Conservation (phyloP, 1,140 invertebrate genomes). For the Papilio helenus region DNA sequence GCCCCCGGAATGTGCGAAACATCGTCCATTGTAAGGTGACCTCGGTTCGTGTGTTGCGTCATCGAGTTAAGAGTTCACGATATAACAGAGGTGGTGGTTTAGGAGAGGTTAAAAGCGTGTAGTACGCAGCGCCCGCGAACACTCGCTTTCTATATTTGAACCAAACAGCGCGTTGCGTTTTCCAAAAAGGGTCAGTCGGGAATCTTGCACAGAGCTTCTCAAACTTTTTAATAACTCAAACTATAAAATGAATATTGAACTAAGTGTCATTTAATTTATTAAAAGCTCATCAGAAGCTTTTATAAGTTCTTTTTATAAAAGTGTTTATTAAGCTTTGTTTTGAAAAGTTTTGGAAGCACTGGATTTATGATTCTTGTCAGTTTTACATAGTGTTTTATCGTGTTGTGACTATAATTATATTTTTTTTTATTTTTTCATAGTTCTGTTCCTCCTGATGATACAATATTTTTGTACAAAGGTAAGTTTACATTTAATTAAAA, state of each 20-base stretch:
- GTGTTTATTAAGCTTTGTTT: background rate
- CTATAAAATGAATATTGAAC: background rate
- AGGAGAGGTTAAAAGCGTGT: constrained; percentile 72
- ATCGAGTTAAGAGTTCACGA: constrained; percentile 52
- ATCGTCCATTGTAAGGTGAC: constrained; percentile 51
- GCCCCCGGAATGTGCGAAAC: constrained; percentile 49
- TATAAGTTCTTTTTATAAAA: background rate
- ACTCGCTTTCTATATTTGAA: constrained; percentile 58
- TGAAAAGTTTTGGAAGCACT: constrained; percentile 13
- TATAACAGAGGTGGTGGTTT: constrained; percentile 59
- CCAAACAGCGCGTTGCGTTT: constrained; percentile 44
- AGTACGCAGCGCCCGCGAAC: constrained; percentile 68
- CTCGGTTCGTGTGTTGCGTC: constrained; percentile 50
- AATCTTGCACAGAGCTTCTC: constrained; percentile 4
- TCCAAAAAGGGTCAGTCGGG: constrained; percentile 27
- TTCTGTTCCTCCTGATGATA: constrained; percentile 9
- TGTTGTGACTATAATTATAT: constrained; percentile 11
- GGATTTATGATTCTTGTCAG: background rate
- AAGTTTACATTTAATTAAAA: background rate
- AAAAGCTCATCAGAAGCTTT: background rate
- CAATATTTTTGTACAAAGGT: background rate
- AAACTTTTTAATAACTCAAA: background rate
- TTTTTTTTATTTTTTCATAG: constrained; percentile 28
- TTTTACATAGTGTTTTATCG: background rate
- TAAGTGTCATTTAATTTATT: background rate